Evolutionary conservation across 2,888 invertebrate species (phyloP).

Genomic region (Aspidapion aeneum): DNA sequence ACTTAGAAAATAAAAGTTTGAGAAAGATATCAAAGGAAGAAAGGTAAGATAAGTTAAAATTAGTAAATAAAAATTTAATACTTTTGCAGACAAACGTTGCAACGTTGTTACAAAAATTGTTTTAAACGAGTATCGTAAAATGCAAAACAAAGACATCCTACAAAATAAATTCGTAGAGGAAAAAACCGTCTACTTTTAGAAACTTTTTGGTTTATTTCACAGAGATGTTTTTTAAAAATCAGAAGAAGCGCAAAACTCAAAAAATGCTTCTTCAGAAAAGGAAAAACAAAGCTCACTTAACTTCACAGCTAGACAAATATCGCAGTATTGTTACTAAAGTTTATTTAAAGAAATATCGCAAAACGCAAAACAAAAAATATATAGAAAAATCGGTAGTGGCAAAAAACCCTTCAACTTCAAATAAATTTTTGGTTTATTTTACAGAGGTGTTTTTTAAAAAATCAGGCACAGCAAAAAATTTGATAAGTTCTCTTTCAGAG

Average conservation of each 20-base stretch:
- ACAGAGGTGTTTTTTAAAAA: not conserved
- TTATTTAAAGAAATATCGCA: not conserved
- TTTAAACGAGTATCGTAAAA: not conserved
- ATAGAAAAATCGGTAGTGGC: not conserved
- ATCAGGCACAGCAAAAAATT: not conserved
- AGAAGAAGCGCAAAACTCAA: not conserved
- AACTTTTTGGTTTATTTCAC: not conserved
- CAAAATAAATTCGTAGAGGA: not conserved
- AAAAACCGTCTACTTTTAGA: not conserved
- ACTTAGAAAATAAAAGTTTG: not conserved
- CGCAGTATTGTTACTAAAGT: not conserved
- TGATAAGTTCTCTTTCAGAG: not conserved
- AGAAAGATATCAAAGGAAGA: not conserved
- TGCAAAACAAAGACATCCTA: not conserved
- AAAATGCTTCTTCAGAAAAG: not conserved
- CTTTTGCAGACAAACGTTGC: not conserved
- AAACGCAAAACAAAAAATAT: not conserved
- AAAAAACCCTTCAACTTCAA: not conserved
- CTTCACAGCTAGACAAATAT: not conserved
- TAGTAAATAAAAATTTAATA: too few species aligned
- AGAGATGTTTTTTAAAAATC: not conserved
- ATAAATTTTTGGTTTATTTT: not conserved
- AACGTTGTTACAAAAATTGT: not conserved
- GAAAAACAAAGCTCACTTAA: not conserved
- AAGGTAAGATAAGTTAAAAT: not conserved